phyloP scores from a whole-genome alignment of 1,140 invertebrate genomes.

The Diachasmimorpha longicaudata region DNA sequence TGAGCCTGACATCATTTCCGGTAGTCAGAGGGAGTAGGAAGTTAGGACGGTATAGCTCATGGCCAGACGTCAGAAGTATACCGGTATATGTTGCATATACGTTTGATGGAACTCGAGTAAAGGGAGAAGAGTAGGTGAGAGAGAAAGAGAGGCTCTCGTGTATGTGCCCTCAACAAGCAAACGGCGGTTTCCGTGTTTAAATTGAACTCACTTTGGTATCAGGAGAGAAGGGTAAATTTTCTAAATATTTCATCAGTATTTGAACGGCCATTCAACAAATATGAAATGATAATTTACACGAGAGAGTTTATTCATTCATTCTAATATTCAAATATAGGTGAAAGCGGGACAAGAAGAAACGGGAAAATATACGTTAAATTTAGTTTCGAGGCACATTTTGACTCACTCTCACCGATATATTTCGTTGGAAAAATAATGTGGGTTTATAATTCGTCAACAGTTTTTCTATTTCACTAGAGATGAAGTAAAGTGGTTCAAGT shows the following conservation, averaged over 20 bases:
- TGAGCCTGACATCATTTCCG: slow-evolving; percentile 55
- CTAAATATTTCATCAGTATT: not conserved
- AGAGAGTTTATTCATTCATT: not conserved
- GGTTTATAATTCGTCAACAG: no score
- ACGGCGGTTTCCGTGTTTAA: not conserved
- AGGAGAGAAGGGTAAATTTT: not conserved
- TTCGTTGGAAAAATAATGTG: no score
- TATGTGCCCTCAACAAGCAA: not conserved
- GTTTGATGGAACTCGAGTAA: not conserved
- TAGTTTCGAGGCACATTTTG: no score
- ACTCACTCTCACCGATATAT: no score
- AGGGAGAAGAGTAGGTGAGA: not conserved
- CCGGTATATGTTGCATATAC: not conserved
- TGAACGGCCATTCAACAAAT: not conserved
- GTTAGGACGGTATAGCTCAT: slow-evolving; percentile 44
- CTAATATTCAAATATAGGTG: not conserved
- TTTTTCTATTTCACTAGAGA: no score
- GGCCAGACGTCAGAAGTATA: slow-evolving; percentile 24
- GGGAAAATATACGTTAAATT: no score
- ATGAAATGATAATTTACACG: not conserved
- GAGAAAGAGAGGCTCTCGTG: not conserved
- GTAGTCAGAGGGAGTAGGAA: slow-evolving; percentile 45
- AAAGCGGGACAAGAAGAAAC: no score
- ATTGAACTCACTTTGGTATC: not conserved
- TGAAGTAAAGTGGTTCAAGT: no score